Percentiles rank a stretch among this genome's conserved stretches.
Evolutionary conservation across 2,888 invertebrate species (phyloP).

Genomic region (Uloborus plumipes): DNA sequence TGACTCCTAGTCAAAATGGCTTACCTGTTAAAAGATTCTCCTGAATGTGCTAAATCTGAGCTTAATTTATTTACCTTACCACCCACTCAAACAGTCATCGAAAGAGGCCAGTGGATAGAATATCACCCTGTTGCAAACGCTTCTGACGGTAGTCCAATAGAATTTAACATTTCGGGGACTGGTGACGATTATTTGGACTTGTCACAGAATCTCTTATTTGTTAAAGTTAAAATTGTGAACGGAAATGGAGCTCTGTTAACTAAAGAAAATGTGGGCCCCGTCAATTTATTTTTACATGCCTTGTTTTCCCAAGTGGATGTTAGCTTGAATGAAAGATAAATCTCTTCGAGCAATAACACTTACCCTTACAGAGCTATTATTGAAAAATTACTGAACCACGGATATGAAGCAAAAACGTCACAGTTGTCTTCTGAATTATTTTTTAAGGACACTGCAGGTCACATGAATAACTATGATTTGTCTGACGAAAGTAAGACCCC

Average conservation of each 20-base stretch:
- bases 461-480: background rate
- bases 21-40: constrained; percentile 3
- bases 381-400: constrained; percentile 36
- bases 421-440: constrained; percentile 13
- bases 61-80: constrained; percentile 3
- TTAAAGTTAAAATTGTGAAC: constrained; percentile 42
- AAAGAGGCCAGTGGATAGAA: constrained; percentile 34
- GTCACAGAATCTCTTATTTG: constrained; percentile 5
- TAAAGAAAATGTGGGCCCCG: constrained; percentile 18
- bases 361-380: constrained; percentile 23
- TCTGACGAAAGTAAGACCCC: background rate
- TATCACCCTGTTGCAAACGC: constrained; percentile 35
- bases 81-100: background rate
- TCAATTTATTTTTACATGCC: constrained; percentile 40
- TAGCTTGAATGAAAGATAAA: constrained; percentile 20
- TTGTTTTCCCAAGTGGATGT: constrained; percentile 41
- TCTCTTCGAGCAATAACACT: constrained; percentile 16
- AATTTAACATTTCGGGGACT: constrained; percentile 31
- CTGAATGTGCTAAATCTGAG: constrained; percentile 9
- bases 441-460: constrained; percentile 18
- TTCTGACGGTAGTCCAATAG: constrained; percentile 24
- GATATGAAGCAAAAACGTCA: constrained; percentile 9
- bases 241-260: background rate
- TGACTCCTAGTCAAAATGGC: background rate
- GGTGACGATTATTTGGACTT: constrained; percentile 39